Base-by-base conservation (phyloP, 35 echinoderm and acorn worm genomes). In the Antedon bifida region DNA sequence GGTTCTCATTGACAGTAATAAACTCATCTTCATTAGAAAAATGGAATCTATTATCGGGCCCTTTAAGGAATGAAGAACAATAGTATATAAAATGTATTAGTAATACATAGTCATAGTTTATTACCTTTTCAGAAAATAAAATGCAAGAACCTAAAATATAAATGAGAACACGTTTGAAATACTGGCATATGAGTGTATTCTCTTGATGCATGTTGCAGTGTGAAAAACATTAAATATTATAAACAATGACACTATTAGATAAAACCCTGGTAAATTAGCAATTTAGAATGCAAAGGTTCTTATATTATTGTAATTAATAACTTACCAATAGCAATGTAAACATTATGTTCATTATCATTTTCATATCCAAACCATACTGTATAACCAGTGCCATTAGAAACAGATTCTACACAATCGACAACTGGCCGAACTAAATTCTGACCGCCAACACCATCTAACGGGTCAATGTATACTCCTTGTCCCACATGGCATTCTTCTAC, bases 291-390 rank as follows among this genome's bases (percentile, higher is more conserved):
- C n/a, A n/a, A n/a, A n/a, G n/a, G n/a, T n/a, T n/a, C n/a, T n/a
- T n/a, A n/a, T n/a, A n/a, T n/a, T n/a, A n/a, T n/a, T n/a, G n/a
- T n/a, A n/a, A n/a, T n/a, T n/a, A n/a, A n/a, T n/a, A n/a, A 19
- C 51, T 64, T 84, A 35, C 92, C 92, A 46, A 91, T 83, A 3
- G 88, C 55, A 44, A 96, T 46, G 85, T 96, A 96, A 0, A 91
- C 82, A 86, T 96, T 96, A 75, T 96, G 92, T 3, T 73, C 42
- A 75, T 96, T 96, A 5, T 85, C 33, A 36, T 96, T 96, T 34
- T 78, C 79, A 78, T 96, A 96, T 19, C 92, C 92, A 86, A 88
- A 96, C 92, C 92, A 96, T 34, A 84, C 92, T 30, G 82, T 83
- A 33, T 86, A 86, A 28, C 81, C 79, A 0, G 77, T 83, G 8